Conservation (phyloP, 2,113 vertebrate species). For the Ptyas mucosa region DNA sequence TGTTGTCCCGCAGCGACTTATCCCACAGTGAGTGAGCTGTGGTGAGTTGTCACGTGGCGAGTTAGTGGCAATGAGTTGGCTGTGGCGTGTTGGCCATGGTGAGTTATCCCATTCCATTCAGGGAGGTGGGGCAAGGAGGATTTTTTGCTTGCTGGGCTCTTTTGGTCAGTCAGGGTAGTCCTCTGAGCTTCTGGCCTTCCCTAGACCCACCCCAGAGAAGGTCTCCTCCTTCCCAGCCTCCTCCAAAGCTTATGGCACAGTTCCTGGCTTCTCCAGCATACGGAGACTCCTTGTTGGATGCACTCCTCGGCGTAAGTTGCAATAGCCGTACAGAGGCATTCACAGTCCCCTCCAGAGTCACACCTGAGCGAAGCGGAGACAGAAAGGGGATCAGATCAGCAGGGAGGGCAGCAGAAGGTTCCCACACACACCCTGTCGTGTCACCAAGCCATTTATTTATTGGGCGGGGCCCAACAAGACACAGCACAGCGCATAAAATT, state of each 20-base stretch:
- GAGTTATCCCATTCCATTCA: no score
- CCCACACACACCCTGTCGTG: not conserved
- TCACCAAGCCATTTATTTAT: not conserved
- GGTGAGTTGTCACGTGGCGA: no score
- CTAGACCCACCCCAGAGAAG: no score
- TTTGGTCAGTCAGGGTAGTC: no score
- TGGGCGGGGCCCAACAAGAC: not conserved
- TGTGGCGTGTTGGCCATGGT: no score
- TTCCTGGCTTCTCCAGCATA: conserved; percentile 87
- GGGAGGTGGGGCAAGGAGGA: no score
- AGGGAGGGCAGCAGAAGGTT: fast-evolving
- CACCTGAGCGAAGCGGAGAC: conserved; percentile 55
- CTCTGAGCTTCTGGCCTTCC: not conserved
- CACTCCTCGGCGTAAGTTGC: conserved; percentile 85
- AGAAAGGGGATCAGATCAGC: not conserved
- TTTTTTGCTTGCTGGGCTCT: no score
- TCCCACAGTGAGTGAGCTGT: no score
- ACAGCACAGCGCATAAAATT: no score
- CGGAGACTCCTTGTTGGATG: conserved; percentile 67
- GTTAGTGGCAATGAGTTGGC: no score
- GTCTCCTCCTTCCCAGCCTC: not conserved
- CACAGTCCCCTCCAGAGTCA: conserved; percentile 85
- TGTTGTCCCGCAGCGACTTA: no score
- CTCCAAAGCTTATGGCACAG: conserved; percentile 80
- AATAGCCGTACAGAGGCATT: conserved; percentile 87